Conservation (phyloP, 2,797 vertebrate genomes). For the Cryptoblepharus egeriae region DNA sequence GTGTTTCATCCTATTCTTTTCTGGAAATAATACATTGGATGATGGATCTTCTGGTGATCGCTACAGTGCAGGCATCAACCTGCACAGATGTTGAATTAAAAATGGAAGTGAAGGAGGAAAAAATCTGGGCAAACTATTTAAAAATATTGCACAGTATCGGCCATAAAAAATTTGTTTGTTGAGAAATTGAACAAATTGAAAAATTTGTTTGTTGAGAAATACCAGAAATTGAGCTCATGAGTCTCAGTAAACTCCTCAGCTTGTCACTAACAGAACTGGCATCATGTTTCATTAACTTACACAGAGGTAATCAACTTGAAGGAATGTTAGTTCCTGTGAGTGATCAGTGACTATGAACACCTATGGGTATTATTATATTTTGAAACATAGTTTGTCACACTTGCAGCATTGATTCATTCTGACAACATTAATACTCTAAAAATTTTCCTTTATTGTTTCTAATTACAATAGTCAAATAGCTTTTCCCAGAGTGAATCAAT, state of each 20-base stretch:
- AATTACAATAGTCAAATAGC: conserved; percentile 36
- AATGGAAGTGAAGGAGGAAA: neutral
- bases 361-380: neutral
- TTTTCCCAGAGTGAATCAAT: conserved; percentile 34
- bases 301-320: conserved; percentile 36
- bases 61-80: neutral
- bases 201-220: neutral
- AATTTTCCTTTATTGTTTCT: conserved; percentile 31
- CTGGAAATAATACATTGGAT: too few species aligned
- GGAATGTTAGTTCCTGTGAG: conserved; percentile 31
- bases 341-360: neutral
- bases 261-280: conserved; percentile 26
- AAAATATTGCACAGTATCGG: neutral
- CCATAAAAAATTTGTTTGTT: neutral
- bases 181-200: too few species aligned
- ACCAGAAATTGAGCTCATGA: conserved; percentile 26
- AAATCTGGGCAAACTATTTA: neutral
- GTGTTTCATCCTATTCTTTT: too few species aligned
- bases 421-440: conserved; percentile 46
- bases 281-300: conserved; percentile 27
- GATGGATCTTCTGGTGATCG: too few species aligned
- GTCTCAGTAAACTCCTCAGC: conserved; percentile 11
- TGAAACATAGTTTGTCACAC: neutral
- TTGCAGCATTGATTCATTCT: conserved; percentile 40
- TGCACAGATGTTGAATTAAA: neutral